phyloP scores from a whole-genome alignment of 1,140 invertebrate genomes.

The Lutraria rhynchaena region DNA sequence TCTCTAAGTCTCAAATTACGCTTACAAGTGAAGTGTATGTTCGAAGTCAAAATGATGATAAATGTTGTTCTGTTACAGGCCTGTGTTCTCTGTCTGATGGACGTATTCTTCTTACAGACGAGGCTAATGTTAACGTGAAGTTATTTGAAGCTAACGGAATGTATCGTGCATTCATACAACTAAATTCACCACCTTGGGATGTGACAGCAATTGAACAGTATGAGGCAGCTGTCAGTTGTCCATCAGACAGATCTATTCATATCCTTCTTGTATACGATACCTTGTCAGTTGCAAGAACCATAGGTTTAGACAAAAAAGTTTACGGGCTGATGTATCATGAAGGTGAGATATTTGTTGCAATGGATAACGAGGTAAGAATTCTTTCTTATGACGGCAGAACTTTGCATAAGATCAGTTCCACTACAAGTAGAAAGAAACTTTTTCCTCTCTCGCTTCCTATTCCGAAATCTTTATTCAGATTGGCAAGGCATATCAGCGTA shows the following conservation, averaged over 20 bases:
- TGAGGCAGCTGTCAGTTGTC: constrained; percentile 39
- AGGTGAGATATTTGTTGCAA: constrained; percentile 23
- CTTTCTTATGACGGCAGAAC: constrained; percentile 23
- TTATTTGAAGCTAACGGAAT: constrained; percentile 27
- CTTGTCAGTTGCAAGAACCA: constrained; percentile 4
- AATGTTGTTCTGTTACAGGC: constrained; percentile 30
- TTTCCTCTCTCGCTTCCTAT: constrained; percentile 32
- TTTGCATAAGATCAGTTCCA: constrained; percentile 2
- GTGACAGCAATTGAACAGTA: constrained; percentile 39
- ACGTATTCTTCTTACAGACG: constrained; percentile 17
- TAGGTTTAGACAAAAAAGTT: constrained; percentile 27
- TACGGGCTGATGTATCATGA: constrained; percentile 19
- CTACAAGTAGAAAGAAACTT: not conserved
- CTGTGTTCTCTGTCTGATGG: constrained; percentile 9
- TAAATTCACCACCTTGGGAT: constrained; percentile 37
- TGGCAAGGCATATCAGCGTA: constrained; percentile 10
- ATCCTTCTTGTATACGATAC: constrained; percentile 12
- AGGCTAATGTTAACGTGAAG: constrained; percentile 29
- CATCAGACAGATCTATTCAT: not conserved
- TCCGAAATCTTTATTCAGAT: constrained; percentile 16
- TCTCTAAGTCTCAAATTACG: constrained; percentile 16
- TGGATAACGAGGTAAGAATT: constrained; percentile 34
- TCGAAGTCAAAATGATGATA: constrained; percentile 27
- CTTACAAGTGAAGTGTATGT: constrained; percentile 21
- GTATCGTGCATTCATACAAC: not conserved